Evolutionary conservation across 2,113 vertebrate genomes (phyloP).

Genomic region (Aptenodytes patagonicus): DNA sequence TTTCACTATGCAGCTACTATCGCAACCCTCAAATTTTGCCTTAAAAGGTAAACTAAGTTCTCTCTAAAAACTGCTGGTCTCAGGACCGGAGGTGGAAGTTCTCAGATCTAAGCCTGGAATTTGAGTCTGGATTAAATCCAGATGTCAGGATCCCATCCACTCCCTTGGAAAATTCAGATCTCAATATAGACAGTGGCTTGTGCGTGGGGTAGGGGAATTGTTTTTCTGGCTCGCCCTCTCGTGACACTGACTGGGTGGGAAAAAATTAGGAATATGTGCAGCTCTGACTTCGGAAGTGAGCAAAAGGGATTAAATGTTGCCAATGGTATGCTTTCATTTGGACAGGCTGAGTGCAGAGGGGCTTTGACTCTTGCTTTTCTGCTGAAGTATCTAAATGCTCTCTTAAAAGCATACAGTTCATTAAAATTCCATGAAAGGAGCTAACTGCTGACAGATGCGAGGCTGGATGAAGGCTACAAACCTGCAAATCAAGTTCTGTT

Average conservation of each 20-base stretch:
- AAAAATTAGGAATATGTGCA: not conserved
- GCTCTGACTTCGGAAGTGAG: not conserved
- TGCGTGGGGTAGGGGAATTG: not conserved
- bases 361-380: not conserved
- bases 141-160: slow-evolving; percentile 33
- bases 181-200: slow-evolving; percentile 2
- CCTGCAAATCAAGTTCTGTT: not conserved
- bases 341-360: not conserved
- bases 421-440: not conserved
- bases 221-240: not conserved
- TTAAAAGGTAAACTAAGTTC: slow-evolving; percentile 48
- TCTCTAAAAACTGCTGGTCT: not conserved
- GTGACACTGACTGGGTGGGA: slow-evolving; percentile 3
- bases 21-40: not conserved
- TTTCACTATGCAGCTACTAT: not conserved
- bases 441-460: not conserved
- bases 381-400: not conserved
- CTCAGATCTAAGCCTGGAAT: slow-evolving; percentile 39
- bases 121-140: slow-evolving; percentile 41
- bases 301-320: not conserved
- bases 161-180: slow-evolving; percentile 21
- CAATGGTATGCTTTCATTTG: not conserved
- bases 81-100: slow-evolving; percentile 11
- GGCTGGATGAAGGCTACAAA: not conserved
- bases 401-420: not conserved